These are phyloP conservation scores for Lophura swinhoii DNA, from an alignment of 2,797 vertebrate genomes.

Conservation along the genomic window DNA sequence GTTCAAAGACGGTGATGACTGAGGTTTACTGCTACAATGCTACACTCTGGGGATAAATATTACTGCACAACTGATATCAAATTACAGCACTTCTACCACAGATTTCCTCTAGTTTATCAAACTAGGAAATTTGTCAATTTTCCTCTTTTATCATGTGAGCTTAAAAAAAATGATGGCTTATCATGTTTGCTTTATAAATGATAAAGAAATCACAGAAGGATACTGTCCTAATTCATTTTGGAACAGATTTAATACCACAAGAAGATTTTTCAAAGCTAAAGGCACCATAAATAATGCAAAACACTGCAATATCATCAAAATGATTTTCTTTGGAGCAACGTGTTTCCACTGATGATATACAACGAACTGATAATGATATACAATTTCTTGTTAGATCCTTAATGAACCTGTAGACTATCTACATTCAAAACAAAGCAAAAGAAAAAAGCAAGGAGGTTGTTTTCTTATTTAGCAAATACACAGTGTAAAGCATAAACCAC, in stretches of 20 bases:
- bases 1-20: constrained; percentile 37
- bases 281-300: constrained; percentile 23
- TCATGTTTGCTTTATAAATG: not conserved
- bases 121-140: not conserved
- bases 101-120: not conserved
- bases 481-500: not conserved
- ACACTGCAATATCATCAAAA: not conserved
- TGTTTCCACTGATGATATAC: not conserved
- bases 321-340: not conserved
- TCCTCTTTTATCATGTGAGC: not conserved
- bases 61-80: not conserved
- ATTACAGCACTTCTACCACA: not conserved
- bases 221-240: not conserved
- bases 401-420: not conserved
- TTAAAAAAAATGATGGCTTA: not conserved
- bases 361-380: too few relatives aligned
- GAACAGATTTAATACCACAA: not conserved
- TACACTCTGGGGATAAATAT: not conserved
- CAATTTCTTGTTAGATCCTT: not conserved
- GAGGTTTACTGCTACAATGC: constrained; percentile 22
- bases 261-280: not conserved
- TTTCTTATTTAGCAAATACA: not conserved
- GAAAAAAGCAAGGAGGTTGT: not conserved
- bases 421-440: not conserved
- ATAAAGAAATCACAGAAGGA: not conserved